Evolutionary conservation across 2,797 vertebrate species (phyloP).

Genomic region (Sternarchorhynchus goeldii): DNA sequence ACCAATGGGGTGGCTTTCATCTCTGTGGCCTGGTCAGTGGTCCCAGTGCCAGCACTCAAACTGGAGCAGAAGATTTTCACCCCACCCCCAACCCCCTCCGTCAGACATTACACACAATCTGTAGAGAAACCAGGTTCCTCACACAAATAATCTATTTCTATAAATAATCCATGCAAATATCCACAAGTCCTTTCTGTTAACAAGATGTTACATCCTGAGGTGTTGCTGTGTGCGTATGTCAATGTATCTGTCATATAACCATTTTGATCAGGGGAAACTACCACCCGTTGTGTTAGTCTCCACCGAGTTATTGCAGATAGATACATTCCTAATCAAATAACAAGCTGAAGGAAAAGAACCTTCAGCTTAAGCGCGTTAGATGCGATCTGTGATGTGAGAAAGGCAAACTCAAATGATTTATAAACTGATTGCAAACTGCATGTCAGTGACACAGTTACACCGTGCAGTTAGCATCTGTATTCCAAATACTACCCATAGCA

Average conservation of each 20-base stretch:
- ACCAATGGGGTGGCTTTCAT: not conserved
- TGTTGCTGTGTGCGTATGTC: not conserved
- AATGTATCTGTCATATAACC: not conserved
- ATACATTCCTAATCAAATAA: constrained; percentile 34
- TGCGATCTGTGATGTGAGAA: not conserved
- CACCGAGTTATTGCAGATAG: constrained; percentile 22
- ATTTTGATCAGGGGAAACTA: no score
- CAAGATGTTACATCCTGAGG: not conserved
- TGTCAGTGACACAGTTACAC: not conserved
- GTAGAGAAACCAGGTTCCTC: not conserved
- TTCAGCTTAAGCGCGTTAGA: constrained; percentile 19
- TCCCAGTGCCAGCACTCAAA: not conserved
- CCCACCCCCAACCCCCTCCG: not conserved
- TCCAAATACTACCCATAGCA: not conserved
- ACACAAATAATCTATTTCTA: constrained; percentile 1
- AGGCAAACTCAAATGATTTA: not conserved
- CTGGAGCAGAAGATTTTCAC: not conserved
- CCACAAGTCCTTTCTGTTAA: no score
- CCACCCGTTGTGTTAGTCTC: constrained; percentile 20
- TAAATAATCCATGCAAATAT: no score
- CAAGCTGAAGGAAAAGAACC: constrained; percentile 12
- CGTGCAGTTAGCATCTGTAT: not conserved
- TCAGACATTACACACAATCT: no score
- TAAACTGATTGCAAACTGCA: constrained; percentile 8
- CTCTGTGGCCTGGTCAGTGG: not conserved